Percentiles rank a stretch among this genome's conserved stretches.
Conservation (phyloP, 2,888 invertebrate genomes). For the Ethmia dodecea region DNA sequence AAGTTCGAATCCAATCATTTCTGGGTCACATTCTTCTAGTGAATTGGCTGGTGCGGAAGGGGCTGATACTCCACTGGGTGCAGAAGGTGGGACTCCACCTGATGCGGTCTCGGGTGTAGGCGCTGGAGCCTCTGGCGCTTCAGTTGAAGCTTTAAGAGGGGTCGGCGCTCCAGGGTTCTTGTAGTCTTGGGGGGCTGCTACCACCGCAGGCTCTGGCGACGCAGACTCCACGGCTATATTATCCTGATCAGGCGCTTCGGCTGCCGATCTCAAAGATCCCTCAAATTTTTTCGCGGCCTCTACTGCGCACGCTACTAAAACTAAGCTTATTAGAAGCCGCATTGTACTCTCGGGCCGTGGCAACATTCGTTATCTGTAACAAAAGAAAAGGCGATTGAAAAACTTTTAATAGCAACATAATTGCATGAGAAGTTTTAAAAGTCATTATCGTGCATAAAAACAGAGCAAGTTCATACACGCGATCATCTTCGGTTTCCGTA, state of each 20-base stretch:
- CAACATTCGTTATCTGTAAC: conserved; percentile 70
- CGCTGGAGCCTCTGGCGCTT: conserved; percentile 34
- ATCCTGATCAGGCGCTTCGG: conserved; percentile 69
- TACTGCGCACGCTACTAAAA: conserved; percentile 61
- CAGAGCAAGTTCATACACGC: conserved; percentile 37
- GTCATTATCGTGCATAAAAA: conserved; percentile 31
- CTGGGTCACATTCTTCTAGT: conserved; percentile 89
- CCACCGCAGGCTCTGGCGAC: conserved; percentile 61
- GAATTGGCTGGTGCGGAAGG: conserved; percentile 76
- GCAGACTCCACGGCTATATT: conserved; percentile 65
- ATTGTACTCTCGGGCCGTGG: conserved; percentile 64
- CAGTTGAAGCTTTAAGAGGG: conserved; percentile 34
- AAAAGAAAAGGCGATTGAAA: conserved; percentile 52
- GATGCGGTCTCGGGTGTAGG: conserved; percentile 65
- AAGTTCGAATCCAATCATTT: conserved; percentile 94
- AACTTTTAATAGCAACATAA: conserved; percentile 36
- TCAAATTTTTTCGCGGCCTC: conserved; percentile 70
- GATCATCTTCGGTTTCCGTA: conserved; percentile 25
- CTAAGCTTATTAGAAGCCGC: conserved; percentile 65
- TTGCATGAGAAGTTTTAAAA: conserved; percentile 46
- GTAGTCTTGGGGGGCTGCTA: conserved; percentile 64
- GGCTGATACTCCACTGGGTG: conserved; percentile 67
- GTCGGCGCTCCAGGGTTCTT: conserved; percentile 61
- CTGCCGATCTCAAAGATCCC: conserved; percentile 65
- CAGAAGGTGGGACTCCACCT: conserved; percentile 65